Evolutionary conservation across 2,888 invertebrate species (phyloP).

Genomic region (Brenthis hecate): DNA sequence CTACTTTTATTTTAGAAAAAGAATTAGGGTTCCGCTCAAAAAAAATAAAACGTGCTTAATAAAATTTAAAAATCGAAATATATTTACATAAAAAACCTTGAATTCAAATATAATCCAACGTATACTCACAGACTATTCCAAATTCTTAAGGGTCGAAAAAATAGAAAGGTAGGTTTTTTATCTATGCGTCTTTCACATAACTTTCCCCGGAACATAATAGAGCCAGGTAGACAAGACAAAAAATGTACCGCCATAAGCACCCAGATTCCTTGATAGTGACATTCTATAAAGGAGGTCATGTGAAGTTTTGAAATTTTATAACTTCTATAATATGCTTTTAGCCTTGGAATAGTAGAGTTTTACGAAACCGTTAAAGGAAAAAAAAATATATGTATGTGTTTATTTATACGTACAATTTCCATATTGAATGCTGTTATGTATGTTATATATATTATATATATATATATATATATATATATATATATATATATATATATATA

Average conservation of each 20-base stretch:
- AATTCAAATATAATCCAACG: not conserved
- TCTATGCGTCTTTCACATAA: conserved; percentile 67
- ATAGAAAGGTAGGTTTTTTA: conserved; percentile 63
- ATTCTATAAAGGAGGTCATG: conserved; percentile 58
- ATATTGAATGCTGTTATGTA: too few relatives aligned
- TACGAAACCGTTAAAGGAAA: conserved; percentile 1
- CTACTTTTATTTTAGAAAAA: too few relatives aligned
- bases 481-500: too few relatives aligned
- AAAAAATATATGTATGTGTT: not conserved
- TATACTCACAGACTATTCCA: conserved; percentile 16
- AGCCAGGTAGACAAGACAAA: conserved; percentile 68
- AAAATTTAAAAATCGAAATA: too few relatives aligned
- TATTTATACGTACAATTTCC: not conserved
- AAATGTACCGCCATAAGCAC: conserved; percentile 54
- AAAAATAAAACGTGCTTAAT: too few relatives aligned
- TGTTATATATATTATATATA: too few relatives aligned
- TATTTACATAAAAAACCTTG: too few relatives aligned
- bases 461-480: too few relatives aligned
- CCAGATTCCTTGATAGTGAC: conserved; percentile 71
- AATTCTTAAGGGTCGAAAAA: conserved; percentile 59
- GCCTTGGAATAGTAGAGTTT: conserved; percentile 18
- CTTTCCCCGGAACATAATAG: conserved; percentile 73
- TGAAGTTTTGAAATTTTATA: conserved; percentile 29
- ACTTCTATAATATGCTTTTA: conserved; percentile 13
- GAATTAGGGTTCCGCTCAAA: too few relatives aligned